A percentile compares a stretch with the other conserved stretches of the same genome.
Evolutionary conservation across 2,888 invertebrate species (phyloP).

Genomic region (Aspidiotus rigidus): DNA sequence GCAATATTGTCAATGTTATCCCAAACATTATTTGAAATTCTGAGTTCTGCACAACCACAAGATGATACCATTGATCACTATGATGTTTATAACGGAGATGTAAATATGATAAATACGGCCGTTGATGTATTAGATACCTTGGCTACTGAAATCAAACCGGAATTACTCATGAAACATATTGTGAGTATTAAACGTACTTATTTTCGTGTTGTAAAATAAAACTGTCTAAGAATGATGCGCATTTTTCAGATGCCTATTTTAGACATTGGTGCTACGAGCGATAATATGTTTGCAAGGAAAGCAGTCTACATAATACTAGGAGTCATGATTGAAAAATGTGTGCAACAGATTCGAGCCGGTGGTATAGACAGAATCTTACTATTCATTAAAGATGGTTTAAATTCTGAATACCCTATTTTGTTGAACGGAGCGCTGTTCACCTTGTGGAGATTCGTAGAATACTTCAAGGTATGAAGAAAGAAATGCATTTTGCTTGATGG

Average conservation of each 20-base stretch:
- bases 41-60: slow-evolving; percentile 14
- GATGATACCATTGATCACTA: slow-evolving; percentile 23
- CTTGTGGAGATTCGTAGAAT: slow-evolving; percentile 11
- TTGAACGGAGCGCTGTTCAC: slow-evolving; percentile 24
- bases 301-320: slow-evolving; percentile 23
- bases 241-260: slow-evolving; percentile 23
- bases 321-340: slow-evolving; percentile 15
- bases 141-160: slow-evolving; percentile 19
- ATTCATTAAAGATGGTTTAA: slow-evolving; percentile 19
- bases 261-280: slow-evolving; percentile 16
- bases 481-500: not conserved
- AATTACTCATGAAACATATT: slow-evolving; percentile 23
- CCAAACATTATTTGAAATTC: slow-evolving; percentile 18
- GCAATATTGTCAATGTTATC: slow-evolving; percentile 16
- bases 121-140: slow-evolving; percentile 23
- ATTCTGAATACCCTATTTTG: slow-evolving; percentile 12
- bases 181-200: not conserved
- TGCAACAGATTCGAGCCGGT: slow-evolving; percentile 9
- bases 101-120: slow-evolving; percentile 13
- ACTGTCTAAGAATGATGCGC: not conserved
- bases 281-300: slow-evolving; percentile 22
- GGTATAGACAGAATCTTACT: slow-evolving; percentile 12
- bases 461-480: slow-evolving; percentile 5
- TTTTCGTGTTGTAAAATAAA: not conserved
- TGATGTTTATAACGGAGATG: slow-evolving; percentile 15